These are phyloP conservation scores for Mythimna albipuncta DNA, from an alignment of 2,888 invertebrate genomes.

Conservation along the genomic window DNA sequence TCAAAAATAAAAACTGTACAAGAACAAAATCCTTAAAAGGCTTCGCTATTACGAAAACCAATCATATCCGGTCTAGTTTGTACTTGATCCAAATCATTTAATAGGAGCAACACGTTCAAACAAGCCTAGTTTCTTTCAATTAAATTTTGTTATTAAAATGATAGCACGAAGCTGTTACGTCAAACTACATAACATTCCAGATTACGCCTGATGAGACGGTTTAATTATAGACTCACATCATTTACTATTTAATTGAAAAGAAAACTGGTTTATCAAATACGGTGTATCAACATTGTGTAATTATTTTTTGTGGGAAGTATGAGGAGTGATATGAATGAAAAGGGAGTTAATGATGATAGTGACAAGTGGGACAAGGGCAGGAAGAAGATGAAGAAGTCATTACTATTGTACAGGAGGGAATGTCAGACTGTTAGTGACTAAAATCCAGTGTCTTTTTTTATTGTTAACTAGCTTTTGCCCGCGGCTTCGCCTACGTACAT, in stretches of 20 bases:
- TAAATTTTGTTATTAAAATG: slow-evolving; percentile 49
- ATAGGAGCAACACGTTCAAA: slow-evolving; percentile 36
- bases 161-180: slow-evolving; percentile 50
- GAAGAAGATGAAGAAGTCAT: too few species aligned
- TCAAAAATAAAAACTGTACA: background rate
- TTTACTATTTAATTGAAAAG: slow-evolving; percentile 39
- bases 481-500: too few species aligned
- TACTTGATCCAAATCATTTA: slow-evolving; percentile 24
- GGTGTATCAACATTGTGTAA: slow-evolving; percentile 21
- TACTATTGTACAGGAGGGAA: too few species aligned
- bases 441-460: too few species aligned
- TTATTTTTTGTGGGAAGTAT: too few species aligned
- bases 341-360: too few species aligned
- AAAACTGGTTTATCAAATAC: slow-evolving; percentile 11
- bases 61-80: slow-evolving; percentile 31
- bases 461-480: too few species aligned
- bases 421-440: too few species aligned
- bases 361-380: too few species aligned
- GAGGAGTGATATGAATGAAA: too few species aligned
- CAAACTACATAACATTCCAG: slow-evolving; percentile 38
- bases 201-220: slow-evolving; percentile 26
- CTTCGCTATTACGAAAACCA: slow-evolving; percentile 18
- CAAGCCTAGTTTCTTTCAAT: slow-evolving; percentile 26
- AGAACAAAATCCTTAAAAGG: slow-evolving; percentile 18
- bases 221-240: slow-evolving; percentile 46